These are phyloP conservation scores for Nebria ingens DNA, from an alignment of 1,140 invertebrate species.

Conservation along the genomic window DNA sequence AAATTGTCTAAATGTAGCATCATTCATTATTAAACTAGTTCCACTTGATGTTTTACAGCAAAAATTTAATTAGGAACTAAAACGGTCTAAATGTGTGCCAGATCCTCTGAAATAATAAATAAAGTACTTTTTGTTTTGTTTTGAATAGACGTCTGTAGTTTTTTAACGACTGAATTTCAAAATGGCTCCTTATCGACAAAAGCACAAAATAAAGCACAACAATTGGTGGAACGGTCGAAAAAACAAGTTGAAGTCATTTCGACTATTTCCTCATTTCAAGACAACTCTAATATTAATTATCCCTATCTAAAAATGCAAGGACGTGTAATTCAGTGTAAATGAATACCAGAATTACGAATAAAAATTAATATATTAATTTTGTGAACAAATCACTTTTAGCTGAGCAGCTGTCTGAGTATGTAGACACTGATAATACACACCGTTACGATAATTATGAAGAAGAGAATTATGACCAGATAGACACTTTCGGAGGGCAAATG, in stretches of 20 bases:
- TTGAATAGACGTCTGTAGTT: constrained; percentile 22
- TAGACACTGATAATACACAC: background rate
- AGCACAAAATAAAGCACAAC: constrained; percentile 17
- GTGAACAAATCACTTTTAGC: no score
- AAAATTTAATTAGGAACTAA: no score
- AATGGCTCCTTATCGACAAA: constrained; percentile 15
- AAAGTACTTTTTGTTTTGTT: no score
- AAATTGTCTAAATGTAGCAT: no score
- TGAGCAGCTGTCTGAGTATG: background rate
- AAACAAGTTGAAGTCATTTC: constrained; percentile 18
- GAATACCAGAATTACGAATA: no score
- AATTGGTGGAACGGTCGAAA: constrained; percentile 20
- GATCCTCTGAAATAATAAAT: no score
- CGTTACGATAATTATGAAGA: background rate
- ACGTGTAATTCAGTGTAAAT: background rate
- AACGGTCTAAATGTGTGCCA: no score
- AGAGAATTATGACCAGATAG: background rate
- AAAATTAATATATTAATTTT: background rate
- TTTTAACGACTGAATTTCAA: constrained; percentile 16
- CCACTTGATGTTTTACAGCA: no score
- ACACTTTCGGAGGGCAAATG: background rate
- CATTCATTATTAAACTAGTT: no score
- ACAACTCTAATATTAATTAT: background rate
- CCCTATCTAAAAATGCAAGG: background rate
- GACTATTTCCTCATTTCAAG: constrained; percentile 3